Evolutionary conservation across 2,888 invertebrate genomes (phyloP).

Genomic region (Acronicta alni): DNA sequence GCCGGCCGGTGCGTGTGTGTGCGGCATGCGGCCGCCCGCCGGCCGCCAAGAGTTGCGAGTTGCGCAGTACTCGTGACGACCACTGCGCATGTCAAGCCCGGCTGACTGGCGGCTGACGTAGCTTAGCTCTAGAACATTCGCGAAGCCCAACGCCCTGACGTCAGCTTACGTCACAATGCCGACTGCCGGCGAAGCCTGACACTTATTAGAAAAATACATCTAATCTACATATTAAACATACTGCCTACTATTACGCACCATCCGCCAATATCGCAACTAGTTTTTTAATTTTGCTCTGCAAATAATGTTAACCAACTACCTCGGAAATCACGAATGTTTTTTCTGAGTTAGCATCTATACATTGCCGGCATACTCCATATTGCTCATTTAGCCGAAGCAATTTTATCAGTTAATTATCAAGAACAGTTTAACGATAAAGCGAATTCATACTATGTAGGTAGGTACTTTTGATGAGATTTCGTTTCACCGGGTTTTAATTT

Average conservation of each 20-base stretch:
- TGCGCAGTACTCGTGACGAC: constrained; percentile 40
- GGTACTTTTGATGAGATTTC: constrained; percentile 22
- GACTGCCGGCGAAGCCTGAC: constrained; percentile 50
- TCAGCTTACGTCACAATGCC: constrained; percentile 69
- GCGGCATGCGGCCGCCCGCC: constrained; percentile 6
- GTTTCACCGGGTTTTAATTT: constrained; percentile 29
- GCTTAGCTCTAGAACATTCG: constrained; percentile 69
- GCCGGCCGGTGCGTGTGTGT: constrained; percentile 42
- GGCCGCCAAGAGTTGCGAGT: constrained; percentile 24
- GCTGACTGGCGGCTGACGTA: constrained; percentile 59
- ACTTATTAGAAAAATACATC: constrained; percentile 33
- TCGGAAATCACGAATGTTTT: neutral
- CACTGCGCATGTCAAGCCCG: constrained; percentile 56
- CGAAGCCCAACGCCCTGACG: constrained; percentile 64
- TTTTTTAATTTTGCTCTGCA: constrained; percentile 27
- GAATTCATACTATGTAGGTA: constrained; percentile 3
- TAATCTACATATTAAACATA: constrained; percentile 48
- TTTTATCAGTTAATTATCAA: constrained; percentile 37
- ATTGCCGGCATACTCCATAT: neutral
- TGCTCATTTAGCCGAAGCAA: constrained; percentile 7
- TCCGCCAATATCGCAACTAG: constrained; percentile 23
- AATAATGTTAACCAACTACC: neutral
- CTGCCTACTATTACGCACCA: constrained; percentile 12
- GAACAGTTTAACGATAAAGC: constrained; percentile 28
- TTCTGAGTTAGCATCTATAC: constrained; percentile 16